Percentiles rank a stretch among this genome's conserved stretches.
Evolutionary conservation across 2,888 invertebrate species (phyloP).

Genomic region (Cylindroiulus punctatus): DNA sequence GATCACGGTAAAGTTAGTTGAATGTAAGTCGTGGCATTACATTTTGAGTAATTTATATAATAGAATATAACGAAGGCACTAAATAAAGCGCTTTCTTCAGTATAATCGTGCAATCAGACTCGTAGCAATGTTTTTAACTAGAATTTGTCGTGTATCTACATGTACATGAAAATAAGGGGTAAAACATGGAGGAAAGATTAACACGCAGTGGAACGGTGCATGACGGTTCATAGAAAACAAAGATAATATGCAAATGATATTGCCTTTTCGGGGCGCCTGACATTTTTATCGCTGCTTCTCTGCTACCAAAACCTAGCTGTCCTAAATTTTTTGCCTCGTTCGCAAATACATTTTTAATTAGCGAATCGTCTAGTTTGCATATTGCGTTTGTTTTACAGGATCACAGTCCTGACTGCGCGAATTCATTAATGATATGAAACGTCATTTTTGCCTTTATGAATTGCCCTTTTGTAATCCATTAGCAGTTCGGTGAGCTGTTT

Average conservation of each 20-base stretch:
- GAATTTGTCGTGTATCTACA: too few relatives aligned
- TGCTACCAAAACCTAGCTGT: neutral
- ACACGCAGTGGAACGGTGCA: neutral
- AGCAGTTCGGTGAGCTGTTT: neutral
- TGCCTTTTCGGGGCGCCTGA: neutral
- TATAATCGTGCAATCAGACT: too few relatives aligned
- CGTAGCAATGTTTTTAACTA: too few relatives aligned
- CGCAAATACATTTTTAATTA: conserved; percentile 17
- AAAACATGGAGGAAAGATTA: too few relatives aligned
- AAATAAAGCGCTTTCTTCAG: too few relatives aligned
- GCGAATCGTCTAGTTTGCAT: neutral
- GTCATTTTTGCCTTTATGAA: neutral
- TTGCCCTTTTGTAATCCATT: neutral
- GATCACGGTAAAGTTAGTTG: too few relatives aligned
- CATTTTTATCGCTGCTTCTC: neutral
- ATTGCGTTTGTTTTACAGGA: neutral
- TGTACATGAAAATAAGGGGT: too few relatives aligned
- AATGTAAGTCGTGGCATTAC: too few relatives aligned
- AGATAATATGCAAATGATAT: neutral
- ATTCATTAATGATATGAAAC: neutral
- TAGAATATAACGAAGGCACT: too few relatives aligned
- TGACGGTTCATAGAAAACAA: neutral
- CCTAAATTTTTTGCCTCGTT: neutral
- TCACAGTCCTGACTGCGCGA: neutral
- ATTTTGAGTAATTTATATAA: too few relatives aligned